phyloP scores from a whole-genome alignment of 2,113 vertebrate species.

The Phyllopteryx taeniolatus region DNA sequence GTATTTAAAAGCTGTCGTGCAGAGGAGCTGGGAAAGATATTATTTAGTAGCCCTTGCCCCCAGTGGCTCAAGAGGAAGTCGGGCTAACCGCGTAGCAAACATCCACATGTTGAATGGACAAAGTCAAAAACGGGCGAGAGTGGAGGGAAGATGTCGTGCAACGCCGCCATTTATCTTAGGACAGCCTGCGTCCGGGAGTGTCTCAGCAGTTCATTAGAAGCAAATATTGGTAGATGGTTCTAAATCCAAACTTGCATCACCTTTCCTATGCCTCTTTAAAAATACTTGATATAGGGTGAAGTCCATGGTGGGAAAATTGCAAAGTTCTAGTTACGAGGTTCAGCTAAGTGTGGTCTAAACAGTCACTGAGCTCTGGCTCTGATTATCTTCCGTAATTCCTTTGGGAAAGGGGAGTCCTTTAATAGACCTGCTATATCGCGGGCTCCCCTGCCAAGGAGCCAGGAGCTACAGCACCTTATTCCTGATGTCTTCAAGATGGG shows the following conservation, averaged over 20 bases:
- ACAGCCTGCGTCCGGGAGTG: constrained; percentile 21
- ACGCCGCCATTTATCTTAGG: constrained; percentile 26
- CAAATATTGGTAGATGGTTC: not conserved
- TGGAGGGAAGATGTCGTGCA: constrained; percentile 21
- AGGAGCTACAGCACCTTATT: constrained; percentile 48
- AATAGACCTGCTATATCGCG: constrained; percentile 56
- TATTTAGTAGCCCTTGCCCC: constrained; percentile 29
- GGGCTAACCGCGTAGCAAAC: constrained; percentile 25
- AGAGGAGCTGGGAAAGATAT: constrained; percentile 39
- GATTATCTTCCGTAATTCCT: constrained; percentile 53
- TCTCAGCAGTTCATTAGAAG: constrained; percentile 8
- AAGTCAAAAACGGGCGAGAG: constrained; percentile 37
- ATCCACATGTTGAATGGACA: constrained; percentile 36
- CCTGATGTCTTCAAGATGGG: constrained; percentile 57
- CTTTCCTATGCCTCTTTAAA: constrained; percentile 17
- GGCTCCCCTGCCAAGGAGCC: constrained; percentile 56
- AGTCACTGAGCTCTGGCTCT: constrained; percentile 59
- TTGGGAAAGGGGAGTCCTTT: constrained; percentile 48
- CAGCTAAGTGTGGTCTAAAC: constrained; percentile 31
- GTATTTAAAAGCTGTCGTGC: not conserved
- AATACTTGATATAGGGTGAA: constrained; percentile 17
- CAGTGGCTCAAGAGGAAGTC: constrained; percentile 19
- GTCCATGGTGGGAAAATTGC: constrained; percentile 22
- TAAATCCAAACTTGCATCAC: constrained; percentile 11
- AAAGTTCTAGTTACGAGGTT: constrained; percentile 21